Evolutionary conservation across 2,888 invertebrate genomes (phyloP).

Genomic region (Dicyrtoma fusca): DNA sequence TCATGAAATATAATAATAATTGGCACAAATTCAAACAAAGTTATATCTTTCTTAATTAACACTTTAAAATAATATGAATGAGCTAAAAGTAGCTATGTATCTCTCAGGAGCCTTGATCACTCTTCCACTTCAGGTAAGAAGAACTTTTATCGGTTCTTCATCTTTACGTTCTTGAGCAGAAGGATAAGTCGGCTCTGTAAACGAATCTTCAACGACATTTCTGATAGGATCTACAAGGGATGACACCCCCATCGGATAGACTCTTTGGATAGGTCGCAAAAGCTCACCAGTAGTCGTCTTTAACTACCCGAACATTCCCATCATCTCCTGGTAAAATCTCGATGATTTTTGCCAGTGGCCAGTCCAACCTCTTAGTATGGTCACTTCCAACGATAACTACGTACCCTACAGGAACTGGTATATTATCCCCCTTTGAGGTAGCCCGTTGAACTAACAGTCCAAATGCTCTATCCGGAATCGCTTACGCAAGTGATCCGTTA

Average conservation of each 20-base stretch:
- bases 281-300: neutral
- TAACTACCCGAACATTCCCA: neutral
- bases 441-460: constrained; percentile 24
- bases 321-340: neutral
- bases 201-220: too few relatives aligned
- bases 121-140: constrained; percentile 1
- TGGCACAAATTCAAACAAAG: too few relatives aligned
- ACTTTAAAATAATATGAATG: too few relatives aligned
- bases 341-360: neutral
- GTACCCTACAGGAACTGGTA: neutral
- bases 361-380: neutral
- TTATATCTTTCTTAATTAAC: too few relatives aligned
- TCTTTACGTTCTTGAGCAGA: too few relatives aligned
- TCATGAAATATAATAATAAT: too few relatives aligned
- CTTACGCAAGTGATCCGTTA: constrained; percentile 50
- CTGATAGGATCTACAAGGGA: too few relatives aligned
- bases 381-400: constrained; percentile 1
- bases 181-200: too few relatives aligned
- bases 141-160: too few relatives aligned
- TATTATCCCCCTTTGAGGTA: neutral
- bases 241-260: neutral
- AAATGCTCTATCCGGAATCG: constrained; percentile 55
- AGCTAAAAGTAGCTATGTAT: too few relatives aligned
- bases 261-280: neutral
- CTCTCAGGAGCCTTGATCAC: too few relatives aligned